phyloP scores from a whole-genome alignment of 2,888 invertebrate genomes.

The Gisinianus flammeolus region DNA sequence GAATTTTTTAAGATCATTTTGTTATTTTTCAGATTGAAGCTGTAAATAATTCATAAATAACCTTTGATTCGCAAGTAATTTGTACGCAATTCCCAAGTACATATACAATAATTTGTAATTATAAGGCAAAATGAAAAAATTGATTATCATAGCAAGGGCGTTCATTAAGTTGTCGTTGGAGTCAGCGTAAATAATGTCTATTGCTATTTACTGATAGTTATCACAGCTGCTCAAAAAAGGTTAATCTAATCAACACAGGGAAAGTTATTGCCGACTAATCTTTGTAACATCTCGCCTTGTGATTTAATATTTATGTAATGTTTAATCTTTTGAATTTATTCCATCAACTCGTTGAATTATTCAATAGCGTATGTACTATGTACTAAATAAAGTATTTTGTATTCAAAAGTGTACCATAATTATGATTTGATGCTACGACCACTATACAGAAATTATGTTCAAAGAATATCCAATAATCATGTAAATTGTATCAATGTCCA shows the following conservation, averaged over 20 bases:
- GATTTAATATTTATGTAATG: background rate
- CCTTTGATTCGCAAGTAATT: background rate
- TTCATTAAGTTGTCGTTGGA: background rate
- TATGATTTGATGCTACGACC: too few relatives aligned
- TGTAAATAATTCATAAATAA: background rate
- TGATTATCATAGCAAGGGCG: background rate
- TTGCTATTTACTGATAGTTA: background rate
- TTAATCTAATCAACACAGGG: background rate
- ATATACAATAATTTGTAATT: background rate
- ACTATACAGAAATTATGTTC: too few relatives aligned
- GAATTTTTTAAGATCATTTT: too few relatives aligned
- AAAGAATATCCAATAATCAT: too few relatives aligned
- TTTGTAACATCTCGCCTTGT: background rate
- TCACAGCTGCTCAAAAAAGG: background rate
- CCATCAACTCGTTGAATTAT: too few relatives aligned
- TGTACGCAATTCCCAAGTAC: background rate
- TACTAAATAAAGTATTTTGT: too few relatives aligned
- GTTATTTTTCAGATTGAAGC: too few relatives aligned
- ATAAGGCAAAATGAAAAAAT: background rate
- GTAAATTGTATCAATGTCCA: too few relatives aligned
- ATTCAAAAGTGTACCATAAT: too few relatives aligned
- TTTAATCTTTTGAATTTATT: background rate
- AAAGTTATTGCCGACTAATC: background rate
- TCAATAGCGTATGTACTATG: too few relatives aligned
- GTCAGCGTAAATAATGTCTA: background rate